phyloP scores from a whole-genome alignment of 2,113 vertebrate genomes.

The Actinemys pallida region DNA sequence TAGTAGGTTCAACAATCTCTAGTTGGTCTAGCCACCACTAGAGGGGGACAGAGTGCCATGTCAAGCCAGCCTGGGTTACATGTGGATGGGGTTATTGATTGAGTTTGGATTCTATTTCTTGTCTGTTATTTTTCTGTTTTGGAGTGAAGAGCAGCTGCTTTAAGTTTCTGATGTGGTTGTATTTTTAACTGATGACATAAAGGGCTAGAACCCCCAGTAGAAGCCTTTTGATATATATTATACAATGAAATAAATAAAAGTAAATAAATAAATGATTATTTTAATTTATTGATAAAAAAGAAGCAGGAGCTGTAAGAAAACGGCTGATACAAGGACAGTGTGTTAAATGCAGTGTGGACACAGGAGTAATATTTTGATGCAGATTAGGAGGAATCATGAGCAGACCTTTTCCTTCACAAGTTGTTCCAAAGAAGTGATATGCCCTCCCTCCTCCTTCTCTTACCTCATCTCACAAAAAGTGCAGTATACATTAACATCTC shows the following conservation, averaged over 20 bases:
- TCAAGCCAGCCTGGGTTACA: not conserved
- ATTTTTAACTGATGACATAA: not conserved
- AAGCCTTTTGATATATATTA: no score
- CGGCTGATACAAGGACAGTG: not conserved
- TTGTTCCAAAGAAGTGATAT: not conserved
- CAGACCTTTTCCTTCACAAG: conserved; percentile 45
- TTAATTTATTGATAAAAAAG: not conserved
- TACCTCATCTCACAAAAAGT: not conserved
- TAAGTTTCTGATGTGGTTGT: not conserved
- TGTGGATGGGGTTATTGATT: not conserved
- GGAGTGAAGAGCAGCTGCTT: not conserved
- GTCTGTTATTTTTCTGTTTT: not conserved
- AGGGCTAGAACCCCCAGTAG: not conserved
- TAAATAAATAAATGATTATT: not conserved
- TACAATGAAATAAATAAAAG: not conserved
- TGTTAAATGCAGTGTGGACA: not conserved
- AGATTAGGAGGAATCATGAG: not conserved
- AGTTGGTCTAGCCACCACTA: not conserved
- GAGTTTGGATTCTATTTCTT: not conserved
- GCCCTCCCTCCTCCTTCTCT: not conserved
- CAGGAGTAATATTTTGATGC: not conserved
- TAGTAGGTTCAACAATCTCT: not conserved
- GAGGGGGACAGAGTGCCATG: not conserved
- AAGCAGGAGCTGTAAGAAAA: not conserved
- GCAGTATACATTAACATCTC: not conserved